These are phyloP conservation scores for Lithophane semibrunnea DNA, from an alignment of 2,888 invertebrate genomes.

Conservation along the genomic window DNA sequence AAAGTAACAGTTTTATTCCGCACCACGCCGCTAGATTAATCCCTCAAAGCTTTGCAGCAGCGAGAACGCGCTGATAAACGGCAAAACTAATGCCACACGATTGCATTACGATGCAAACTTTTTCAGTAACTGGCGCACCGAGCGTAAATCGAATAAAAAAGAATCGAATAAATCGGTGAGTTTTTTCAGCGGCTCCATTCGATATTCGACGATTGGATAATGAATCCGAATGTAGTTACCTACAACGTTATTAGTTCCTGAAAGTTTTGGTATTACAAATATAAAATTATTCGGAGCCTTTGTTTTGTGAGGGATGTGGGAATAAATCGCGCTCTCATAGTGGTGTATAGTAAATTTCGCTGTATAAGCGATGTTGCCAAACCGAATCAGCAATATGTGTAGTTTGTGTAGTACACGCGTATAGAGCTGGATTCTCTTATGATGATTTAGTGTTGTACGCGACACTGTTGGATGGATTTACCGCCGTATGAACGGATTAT, in stretches of 20 bases:
- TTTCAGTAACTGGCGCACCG: constrained; percentile 85
- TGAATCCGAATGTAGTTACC: constrained; percentile 80
- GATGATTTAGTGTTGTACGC: constrained; percentile 89
- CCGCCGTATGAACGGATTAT: constrained; percentile 90
- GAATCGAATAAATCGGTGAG: constrained; percentile 83
- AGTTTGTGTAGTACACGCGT: constrained; percentile 75
- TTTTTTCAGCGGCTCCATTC: constrained; percentile 80
- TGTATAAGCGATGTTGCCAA: constrained; percentile 76
- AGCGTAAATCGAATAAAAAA: constrained; percentile 84
- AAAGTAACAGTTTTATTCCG: constrained; percentile 80
- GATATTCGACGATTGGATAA: constrained; percentile 83
- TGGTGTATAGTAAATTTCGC: constrained; percentile 66
- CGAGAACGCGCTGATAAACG: constrained; percentile 86
- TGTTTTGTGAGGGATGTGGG: constrained; percentile 69
- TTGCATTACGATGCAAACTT: constrained; percentile 89
- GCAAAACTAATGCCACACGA: constrained; percentile 87
- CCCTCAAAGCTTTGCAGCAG: constrained; percentile 88
- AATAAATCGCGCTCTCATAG: constrained; percentile 66
- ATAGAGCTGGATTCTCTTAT: constrained; percentile 88
- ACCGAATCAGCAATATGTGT: constrained; percentile 78
- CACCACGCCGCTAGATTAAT: constrained; percentile 83
- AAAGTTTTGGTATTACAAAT: constrained; percentile 67
- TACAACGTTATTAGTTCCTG: constrained; percentile 73
- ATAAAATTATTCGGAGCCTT: constrained; percentile 64
- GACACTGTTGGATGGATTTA: constrained; percentile 89